Base-by-base conservation (phyloP, 1,140 invertebrate species). In the Tetragnatha versicolor region DNA sequence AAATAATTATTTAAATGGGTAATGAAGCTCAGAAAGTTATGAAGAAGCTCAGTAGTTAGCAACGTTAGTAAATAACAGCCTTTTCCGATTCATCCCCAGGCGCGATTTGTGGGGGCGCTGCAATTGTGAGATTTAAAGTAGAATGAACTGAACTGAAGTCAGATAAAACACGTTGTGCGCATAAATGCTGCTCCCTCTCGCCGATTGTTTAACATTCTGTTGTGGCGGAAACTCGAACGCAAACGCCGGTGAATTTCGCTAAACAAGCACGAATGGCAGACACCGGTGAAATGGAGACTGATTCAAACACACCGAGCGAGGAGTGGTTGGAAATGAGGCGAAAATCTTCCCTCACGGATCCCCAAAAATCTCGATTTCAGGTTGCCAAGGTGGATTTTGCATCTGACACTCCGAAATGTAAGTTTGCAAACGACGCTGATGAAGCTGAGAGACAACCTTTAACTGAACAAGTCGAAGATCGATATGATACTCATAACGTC, bases 401-500 rank as follows among this genome's bases (percentile, higher is more conserved):
- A 7, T 55, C 69, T 31, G 78, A 75, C 25, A 69, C 70, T 31
- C 68, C 60, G 2, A 69, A 61, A 42, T 72, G 37, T 33, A 65
- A 61, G 63, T 70, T 53, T 65, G 68, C 58, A 12, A 55, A 31
- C 20, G 51, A 79, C 47, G 12, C 35, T 20, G 63, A 81, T 51
- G 55, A 17, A 5, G 75, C 65, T 5, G 80, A 81, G 29, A 60
- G 76, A 3, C 72, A 79, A 31, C 68, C 75, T 47, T 45, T 68
- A 37, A 61, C 69, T 31, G 72, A 69, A 37, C 29, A 33, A n/a
- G 20, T 39, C 9, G 10, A 49, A 33, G 55, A 70, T 12, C 37
- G 60, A 22, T 90, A 89, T 80, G 91, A 93, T 81, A 93, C 91
- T 22, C 91, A 91, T 84, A 92, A 93, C 88, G 89, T 89, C 29